phyloP scores from a whole-genome alignment of 2,113 vertebrate genomes.

The Podarcis raffonei region DNA sequence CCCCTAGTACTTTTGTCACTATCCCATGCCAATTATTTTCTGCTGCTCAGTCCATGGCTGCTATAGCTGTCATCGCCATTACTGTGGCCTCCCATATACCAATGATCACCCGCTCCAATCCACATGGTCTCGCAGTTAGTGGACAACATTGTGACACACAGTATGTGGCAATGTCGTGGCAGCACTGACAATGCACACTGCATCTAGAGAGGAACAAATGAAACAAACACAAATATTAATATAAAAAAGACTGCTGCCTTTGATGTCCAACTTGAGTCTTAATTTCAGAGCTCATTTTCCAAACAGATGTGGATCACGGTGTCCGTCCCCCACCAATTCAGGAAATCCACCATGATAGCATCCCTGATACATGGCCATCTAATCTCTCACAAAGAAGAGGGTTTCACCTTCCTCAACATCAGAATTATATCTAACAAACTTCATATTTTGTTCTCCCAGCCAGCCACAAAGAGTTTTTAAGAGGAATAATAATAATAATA shows the following conservation, averaged over 20 bases:
- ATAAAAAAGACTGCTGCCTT: neutral
- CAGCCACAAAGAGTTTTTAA: neutral
- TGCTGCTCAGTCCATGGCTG: neutral
- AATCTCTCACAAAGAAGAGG: no score
- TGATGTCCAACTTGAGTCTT: neutral
- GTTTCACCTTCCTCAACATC: neutral
- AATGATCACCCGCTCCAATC: fast-evolving
- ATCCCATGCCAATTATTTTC: neutral
- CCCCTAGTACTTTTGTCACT: neutral
- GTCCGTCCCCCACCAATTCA: neutral
- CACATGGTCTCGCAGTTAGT: neutral
- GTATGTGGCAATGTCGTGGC: neutral
- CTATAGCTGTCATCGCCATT: no score
- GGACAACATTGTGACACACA: neutral
- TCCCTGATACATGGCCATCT: no score
- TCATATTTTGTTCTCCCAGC: neutral
- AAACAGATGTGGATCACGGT: neutral
- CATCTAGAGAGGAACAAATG: neutral
- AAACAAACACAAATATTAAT: no score
- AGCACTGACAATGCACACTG: neutral
- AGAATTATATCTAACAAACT: neutral
- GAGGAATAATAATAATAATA: no score
- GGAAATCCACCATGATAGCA: no score
- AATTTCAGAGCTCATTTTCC: neutral
- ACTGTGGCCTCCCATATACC: neutral